Evolutionary conservation across 2,113 vertebrate genomes (phyloP), one percentile per base, ranked within the genome.

Genomic region (Origma solitaria): DNA sequence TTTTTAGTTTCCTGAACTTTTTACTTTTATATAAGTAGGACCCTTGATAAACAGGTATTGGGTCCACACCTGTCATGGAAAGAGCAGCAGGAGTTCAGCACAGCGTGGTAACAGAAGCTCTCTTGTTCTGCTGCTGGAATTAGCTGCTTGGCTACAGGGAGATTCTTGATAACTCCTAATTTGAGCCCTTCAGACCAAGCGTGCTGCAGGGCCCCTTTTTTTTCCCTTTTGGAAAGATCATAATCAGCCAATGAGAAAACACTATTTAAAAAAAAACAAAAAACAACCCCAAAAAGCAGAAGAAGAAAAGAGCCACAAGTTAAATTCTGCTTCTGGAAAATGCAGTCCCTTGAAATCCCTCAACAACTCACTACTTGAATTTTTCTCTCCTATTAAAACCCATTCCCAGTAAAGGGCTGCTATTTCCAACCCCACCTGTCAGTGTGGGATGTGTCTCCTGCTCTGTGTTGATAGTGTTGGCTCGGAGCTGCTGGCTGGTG

Each of bases 41-140:
- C 88, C 80, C 92, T 97, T 96, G 94, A 97, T 96, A 98, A 97
- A 97, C 96, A 98, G 97, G 95, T 98, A 97, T 93, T 97, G 97
- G 82, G 81, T 86, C 94, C 94, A 97, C 96, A 97, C 96, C 97
- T 98, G 96, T 94, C 95, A 96, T 72, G 93, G 94, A 98, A 97
- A 98, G 96, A 98, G 78, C 97, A 97, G 88, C 93, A 35, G 87
- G 92, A 97, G 94, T 95, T 97, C 92, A 97, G 58, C 13, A n/a
- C 27, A 53, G 58, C 24, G 15, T 77, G 92, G 82, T 93, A 96
- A 97, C 97, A 98, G 96, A 97, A 97, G 87, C 37, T 94, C 65
- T 96, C 97, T 96, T 97, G 88, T 97, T 97, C 96, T 93, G 89
- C 62, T 23, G 4, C 81, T 86, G 90, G 96, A 88, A 92, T 96